Percentiles rank a stretch among this genome's conserved stretches.
These are phyloP conservation scores for Drosophila novamexicana DNA, from an alignment of 1,140 invertebrate genomes.

Conservation along the genomic window DNA sequence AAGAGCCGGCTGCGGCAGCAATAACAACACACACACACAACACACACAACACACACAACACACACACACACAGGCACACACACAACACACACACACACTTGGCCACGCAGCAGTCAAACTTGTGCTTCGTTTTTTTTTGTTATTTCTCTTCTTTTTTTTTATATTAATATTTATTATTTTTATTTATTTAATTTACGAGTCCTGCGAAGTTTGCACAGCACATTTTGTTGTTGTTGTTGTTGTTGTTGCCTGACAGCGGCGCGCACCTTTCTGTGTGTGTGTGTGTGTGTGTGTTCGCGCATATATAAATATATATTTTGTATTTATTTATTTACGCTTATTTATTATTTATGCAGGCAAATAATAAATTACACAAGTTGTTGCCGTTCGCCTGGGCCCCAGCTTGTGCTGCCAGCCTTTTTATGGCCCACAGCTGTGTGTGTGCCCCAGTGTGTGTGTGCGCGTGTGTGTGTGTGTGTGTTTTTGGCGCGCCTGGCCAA, in stretches of 20 bases:
- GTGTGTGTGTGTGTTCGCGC: neutral
- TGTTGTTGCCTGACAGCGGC: slow-evolving; percentile 1
- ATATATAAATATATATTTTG: slow-evolving; percentile 67
- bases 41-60: slow-evolving; percentile 19
- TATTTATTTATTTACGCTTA: slow-evolving; percentile 84
- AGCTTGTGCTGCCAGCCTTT: slow-evolving; percentile 17
- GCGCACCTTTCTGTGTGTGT: neutral
- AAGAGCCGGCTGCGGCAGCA: slow-evolving; percentile 8
- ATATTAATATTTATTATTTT: slow-evolving; percentile 68
- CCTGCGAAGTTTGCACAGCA: slow-evolving; percentile 50
- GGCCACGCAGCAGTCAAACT: slow-evolving; percentile 11
- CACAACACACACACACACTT: slow-evolving; percentile 21
- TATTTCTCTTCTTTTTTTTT: slow-evolving; percentile 9
- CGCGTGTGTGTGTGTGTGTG: slow-evolving; percentile 33
- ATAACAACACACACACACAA: slow-evolving; percentile 32
- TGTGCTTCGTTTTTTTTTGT: slow-evolving; percentile 2
- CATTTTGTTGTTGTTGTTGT: slow-evolving; percentile 6
- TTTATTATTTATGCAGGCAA: slow-evolving; percentile 82
- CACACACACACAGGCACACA: neutral
- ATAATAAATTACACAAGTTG: slow-evolving; percentile 81
- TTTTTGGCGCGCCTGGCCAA: slow-evolving; percentile 65
- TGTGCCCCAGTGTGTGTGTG: slow-evolving; percentile 28
- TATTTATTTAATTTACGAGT: slow-evolving; percentile 66
- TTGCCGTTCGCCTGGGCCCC: slow-evolving; percentile 10
- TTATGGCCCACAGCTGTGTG: neutral